Base-by-base conservation (phyloP, 35 echinoderm and acorn worm species). In the Apostichopus californicus region DNA sequence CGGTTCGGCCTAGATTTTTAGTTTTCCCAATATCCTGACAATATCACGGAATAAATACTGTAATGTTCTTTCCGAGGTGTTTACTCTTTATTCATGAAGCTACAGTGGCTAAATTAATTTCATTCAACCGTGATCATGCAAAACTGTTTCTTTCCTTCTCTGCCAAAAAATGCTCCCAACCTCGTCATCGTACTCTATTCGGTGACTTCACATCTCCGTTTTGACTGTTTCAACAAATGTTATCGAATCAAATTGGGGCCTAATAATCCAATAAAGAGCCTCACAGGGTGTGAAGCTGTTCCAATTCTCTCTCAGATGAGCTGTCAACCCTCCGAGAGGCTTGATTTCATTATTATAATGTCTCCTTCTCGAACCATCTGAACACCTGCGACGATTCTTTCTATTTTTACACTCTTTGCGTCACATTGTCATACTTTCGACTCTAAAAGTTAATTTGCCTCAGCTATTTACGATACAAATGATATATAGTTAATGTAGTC, bases 371-470 rank as follows among this genome's bases (percentile, higher is more conserved):
- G 34, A 46, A 46, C 34, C 34, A 46, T 46, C 34, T 4, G 71
- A 75, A 75, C 71, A 75, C 71, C 71, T 75, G 71, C 71, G 71
- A 75, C 71, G n/a, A 22, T 75, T n/a, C 15, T 22, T 75, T 75
- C 71, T 75, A 75, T 75, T 75, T 75, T 75, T n/a, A 75, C 71
- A 75, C 71, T 75, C 71, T n/a, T 75, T 75, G 71, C 71, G 71
- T 75, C 71, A 75, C 71, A 75, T 75, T 18, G 71, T 75, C 71
- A 75, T 75, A 75, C 71, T 75, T 75, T 75, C 6, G 71, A 5
- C 71, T 75, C 71, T 75, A 20, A 75, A 75, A 68, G 71, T 75
- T 75, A 75, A 75, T 75, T n/a, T 14, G 71, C 12, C 14, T 14
- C 6, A 6, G 71, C 71, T 75, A 75, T 75, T 7, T 7, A 6